phyloP scores from a whole-genome alignment of 2,797 vertebrate species.

The Myotis daubentonii region DNA sequence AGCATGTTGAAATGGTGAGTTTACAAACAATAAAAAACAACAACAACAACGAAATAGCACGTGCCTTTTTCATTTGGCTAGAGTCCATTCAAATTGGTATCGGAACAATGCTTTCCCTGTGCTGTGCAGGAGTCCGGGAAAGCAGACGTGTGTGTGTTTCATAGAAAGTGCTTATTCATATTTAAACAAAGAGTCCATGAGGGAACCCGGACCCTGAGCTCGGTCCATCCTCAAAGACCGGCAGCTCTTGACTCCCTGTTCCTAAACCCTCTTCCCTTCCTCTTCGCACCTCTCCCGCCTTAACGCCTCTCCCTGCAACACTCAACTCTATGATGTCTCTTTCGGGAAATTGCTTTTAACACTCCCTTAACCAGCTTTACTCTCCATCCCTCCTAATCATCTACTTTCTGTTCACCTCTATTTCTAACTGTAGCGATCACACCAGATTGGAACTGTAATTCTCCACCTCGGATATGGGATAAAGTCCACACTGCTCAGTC shows the following conservation, averaged over 20 bases:
- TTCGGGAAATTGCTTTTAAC: not conserved
- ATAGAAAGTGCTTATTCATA: not conserved
- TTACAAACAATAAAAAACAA: conserved; percentile 5
- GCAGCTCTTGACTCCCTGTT: not conserved
- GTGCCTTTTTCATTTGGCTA: not conserved
- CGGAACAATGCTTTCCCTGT: not conserved
- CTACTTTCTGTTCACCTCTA: not conserved
- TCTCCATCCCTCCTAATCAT: not conserved
- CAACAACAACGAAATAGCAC: not conserved
- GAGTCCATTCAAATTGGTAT: not conserved
- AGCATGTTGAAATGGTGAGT: not conserved
- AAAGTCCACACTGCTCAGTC: not conserved
- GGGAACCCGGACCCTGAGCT: not conserved
- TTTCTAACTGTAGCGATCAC: not conserved
- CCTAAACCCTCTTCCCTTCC: not conserved
- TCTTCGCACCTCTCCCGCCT: too few relatives aligned
- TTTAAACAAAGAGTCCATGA: not conserved
- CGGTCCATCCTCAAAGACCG: accelerated
- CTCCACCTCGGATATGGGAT: not conserved
- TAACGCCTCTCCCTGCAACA: not conserved
- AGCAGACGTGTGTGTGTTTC: not conserved
- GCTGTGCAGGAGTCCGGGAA: not conserved
- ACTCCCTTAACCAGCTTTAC: not conserved
- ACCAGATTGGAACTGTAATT: not conserved
- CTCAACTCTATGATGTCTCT: not conserved